These are phyloP conservation scores for Echeneis naucrates DNA, from an alignment of 2,797 vertebrate genomes.

Conservation along the genomic window DNA sequence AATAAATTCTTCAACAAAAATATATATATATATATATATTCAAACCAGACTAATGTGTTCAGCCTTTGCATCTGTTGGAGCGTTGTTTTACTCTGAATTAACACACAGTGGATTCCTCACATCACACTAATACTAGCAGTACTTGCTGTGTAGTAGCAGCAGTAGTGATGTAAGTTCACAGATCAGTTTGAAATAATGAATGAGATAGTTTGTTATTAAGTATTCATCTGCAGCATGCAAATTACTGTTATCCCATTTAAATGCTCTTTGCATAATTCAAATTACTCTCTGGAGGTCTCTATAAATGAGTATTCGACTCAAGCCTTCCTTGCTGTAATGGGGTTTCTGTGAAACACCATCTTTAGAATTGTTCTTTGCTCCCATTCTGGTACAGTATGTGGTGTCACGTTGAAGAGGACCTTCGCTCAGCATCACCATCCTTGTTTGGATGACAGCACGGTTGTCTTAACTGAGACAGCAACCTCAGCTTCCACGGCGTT, in stretches of 20 bases:
- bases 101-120: neutral
- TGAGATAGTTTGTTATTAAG: neutral
- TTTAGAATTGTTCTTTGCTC: conserved; percentile 7
- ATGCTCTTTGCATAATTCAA: neutral
- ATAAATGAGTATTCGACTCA: conserved; percentile 1
- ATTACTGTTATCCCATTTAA: neutral
- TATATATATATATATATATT: neutral
- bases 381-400: conserved; percentile 6
- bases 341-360: neutral
- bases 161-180: neutral
- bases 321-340: neutral
- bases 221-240: neutral
- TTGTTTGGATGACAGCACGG: conserved; percentile 29
- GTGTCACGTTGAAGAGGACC: conserved; percentile 11
- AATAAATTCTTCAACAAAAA: too few species aligned
- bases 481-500: conserved; percentile 5
- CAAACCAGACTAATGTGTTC: neutral
- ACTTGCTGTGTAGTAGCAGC: neutral
- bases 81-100: neutral
- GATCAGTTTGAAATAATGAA: neutral
- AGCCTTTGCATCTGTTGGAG: neutral
- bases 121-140: neutral
- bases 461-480: conserved; percentile 9
- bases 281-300: neutral
- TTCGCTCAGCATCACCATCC: conserved; percentile 7